Evolutionary conservation across 2,113 vertebrate genomes (phyloP).

Genomic region (Cynocephalus volans): DNA sequence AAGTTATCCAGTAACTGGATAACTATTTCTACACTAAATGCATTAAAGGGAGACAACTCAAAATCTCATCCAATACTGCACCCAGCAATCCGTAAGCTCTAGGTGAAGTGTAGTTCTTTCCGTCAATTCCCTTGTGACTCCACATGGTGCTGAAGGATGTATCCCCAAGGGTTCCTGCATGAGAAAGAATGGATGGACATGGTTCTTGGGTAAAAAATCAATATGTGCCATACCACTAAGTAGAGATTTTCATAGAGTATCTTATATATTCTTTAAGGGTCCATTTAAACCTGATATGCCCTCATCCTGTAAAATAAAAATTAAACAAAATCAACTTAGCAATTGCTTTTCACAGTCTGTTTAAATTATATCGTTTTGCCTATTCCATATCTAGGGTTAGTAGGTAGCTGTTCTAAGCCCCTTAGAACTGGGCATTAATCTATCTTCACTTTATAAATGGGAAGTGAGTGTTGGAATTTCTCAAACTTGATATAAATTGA

Average conservation of each 20-base stretch:
- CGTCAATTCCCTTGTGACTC: background rate
- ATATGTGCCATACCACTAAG: background rate
- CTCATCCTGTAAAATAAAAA: conserved; percentile 44
- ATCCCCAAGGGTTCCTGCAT: background rate
- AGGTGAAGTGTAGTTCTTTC: background rate
- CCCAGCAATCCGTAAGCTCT: background rate
- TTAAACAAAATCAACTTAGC: background rate
- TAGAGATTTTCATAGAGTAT: background rate
- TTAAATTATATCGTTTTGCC: background rate
- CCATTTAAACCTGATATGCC: background rate
- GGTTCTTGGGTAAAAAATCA: background rate
- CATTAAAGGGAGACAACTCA: background rate
- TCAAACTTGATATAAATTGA: conserved; percentile 70
- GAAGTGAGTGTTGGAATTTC: conserved; percentile 73
- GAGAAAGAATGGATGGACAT: background rate
- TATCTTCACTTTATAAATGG: conserved; percentile 33
- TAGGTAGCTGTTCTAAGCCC: background rate
- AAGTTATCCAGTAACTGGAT: background rate
- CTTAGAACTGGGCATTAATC: background rate
- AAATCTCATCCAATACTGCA: background rate
- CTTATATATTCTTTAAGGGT: background rate
- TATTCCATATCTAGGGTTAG: background rate
- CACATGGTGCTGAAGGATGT: background rate
- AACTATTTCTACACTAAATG: background rate
- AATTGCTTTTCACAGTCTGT: background rate